Base-by-base conservation (phyloP, 2,797 vertebrate species). In the Sebastes dallii region DNA sequence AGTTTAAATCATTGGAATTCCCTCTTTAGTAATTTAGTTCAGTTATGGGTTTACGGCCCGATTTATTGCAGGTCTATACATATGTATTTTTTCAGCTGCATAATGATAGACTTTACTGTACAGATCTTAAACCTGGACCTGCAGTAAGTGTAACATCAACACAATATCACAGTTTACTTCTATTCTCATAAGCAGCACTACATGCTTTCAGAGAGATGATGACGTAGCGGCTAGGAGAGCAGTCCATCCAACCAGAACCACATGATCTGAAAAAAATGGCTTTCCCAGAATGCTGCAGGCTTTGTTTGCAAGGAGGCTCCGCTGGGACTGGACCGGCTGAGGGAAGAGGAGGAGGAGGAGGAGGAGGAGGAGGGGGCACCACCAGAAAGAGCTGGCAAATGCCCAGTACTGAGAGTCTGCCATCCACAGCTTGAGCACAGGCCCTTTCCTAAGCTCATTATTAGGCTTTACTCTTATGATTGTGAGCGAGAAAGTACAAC, bases 231-330 rank as follows among this genome's bases (percentile, higher is more conserved):
- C 39, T 62, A n/a, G 27, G 36, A 68, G 60, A 75, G 66, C 61
- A 34, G 78, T 68, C 75, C 29, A 18, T 86, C 81, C 68, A 84
- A 86, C 67, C 60, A 87, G 58, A 86, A 86, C 74, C 89, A 82
- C 86, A 79, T 66, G 73, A 87, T 86, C 71, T 86, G 65, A 88
- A 90, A 62, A 92, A 88, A 82, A 82, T 91, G 92, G 84, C 92
- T 91, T 90, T 93, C 93, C 91, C 93, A 94, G 85, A 94, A 92
- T 91, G 91, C 94, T 90, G 80, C 88, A 87, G 92, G 93, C 89
- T 91, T 86, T 88, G 80, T 93, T 93, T 90, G 89, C 80, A 84
- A 83, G 80, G 87, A 92, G 72, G 79, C 87, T 92, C 91, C 52
- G 2, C 75, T 78, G 88, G 92, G 93, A 93, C 85, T 74, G 78